phyloP scores from a whole-genome alignment of 2,113 vertebrate genomes.

The Catharus minimus region DNA sequence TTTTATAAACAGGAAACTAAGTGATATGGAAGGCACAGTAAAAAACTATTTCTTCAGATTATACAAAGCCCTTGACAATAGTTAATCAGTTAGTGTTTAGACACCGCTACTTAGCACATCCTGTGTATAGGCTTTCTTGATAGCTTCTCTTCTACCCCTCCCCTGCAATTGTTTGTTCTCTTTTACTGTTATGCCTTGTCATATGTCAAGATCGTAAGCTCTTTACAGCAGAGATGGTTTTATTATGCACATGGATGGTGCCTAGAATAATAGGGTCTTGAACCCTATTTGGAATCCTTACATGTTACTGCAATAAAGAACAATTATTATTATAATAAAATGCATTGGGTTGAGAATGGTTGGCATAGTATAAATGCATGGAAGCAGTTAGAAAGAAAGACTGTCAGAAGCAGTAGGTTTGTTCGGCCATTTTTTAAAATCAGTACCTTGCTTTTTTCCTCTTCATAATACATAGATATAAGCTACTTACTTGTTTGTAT shows the following conservation, averaged over 20 bases:
- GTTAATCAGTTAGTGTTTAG: conserved; percentile 50
- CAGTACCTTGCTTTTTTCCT: background rate
- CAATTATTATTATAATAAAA: conserved; percentile 61
- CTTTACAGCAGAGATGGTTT: conserved; percentile 48
- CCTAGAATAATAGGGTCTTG: conserved; percentile 47
- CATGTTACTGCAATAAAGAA: conserved; percentile 50
- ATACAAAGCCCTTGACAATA: conserved; percentile 31
- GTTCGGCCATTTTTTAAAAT: conserved; percentile 20
- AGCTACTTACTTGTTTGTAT: background rate
- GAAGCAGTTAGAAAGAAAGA: background rate
- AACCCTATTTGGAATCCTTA: conserved; percentile 44
- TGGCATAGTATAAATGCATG: background rate
- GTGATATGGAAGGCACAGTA: background rate
- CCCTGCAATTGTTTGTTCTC: conserved; percentile 39
- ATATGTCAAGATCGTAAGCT: conserved; percentile 47
- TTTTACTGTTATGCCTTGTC: conserved; percentile 40
- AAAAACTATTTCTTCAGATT: conserved; percentile 33
- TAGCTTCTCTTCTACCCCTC: conserved; percentile 19
- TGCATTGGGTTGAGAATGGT: conserved; percentile 1
- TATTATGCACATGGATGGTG: conserved; percentile 36
- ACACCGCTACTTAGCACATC: conserved; percentile 10
- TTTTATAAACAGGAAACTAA: conserved; percentile 20
- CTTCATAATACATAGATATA: background rate
- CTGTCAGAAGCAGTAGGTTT: background rate
- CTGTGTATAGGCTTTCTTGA: conserved; percentile 6